phyloP scores from a whole-genome alignment of 1,140 invertebrate genomes.

The Neodiprion virginianus region DNA sequence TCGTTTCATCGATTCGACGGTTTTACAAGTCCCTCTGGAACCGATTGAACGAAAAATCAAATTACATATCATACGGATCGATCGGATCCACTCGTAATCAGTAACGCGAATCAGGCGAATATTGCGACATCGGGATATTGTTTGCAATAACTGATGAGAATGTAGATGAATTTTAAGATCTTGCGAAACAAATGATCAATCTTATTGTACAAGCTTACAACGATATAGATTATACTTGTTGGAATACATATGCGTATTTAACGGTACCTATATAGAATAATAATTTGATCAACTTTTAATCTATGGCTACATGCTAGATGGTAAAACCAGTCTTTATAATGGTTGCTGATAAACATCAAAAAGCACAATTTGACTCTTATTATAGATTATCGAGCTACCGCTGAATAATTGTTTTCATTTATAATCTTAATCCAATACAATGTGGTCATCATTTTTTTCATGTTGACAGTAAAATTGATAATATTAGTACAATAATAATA shows the following conservation, averaged over 20 bases:
- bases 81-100: no score
- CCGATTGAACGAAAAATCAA: neutral
- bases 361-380: constrained; percentile 3
- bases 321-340: constrained; percentile 10
- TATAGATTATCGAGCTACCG: neutral
- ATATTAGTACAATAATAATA: neutral
- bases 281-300: no score
- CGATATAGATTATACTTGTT: neutral
- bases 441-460: no score
- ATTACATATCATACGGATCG: neutral
- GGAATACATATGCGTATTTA: neutral
- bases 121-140: no score
- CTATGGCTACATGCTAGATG: constrained; percentile 4
- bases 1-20: neutral
- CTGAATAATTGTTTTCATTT: neutral
- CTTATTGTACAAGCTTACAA: neutral
- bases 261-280: neutral
- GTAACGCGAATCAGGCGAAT: no score
- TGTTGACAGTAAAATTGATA: no score
- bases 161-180: neutral
- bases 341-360: constrained; percentile 12
- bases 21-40: neutral
- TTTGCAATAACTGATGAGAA: no score
- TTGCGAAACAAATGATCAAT: neutral
- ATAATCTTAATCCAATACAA: neutral